Conservation (phyloP, 1,140 invertebrate genomes). For the Geopemphigus sp. region DNA sequence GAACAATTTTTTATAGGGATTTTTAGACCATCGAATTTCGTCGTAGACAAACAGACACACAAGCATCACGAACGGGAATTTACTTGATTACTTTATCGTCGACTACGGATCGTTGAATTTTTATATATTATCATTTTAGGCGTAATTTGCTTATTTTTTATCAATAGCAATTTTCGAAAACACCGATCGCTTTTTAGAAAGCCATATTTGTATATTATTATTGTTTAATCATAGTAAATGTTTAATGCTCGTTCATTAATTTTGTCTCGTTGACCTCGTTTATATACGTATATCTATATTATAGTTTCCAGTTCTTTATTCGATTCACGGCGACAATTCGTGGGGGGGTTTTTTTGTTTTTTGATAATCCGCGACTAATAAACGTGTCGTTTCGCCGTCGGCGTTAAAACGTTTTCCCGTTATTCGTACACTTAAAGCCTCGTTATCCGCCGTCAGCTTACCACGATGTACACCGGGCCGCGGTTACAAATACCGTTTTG, state of each 20-base stretch:
- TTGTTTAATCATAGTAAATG: slow-evolving; percentile 22
- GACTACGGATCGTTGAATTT: neutral
- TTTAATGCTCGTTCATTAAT: slow-evolving; percentile 11
- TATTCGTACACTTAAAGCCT: neutral
- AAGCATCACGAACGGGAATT: neutral
- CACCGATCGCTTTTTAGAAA: slow-evolving; percentile 25
- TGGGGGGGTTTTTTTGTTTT: no score
- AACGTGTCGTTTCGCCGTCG: no score
- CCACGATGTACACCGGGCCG: neutral
- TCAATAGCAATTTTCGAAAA: slow-evolving; percentile 34
- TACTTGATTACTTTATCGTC: neutral
- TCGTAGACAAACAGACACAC: slow-evolving; percentile 6
- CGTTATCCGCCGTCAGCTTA: neutral
- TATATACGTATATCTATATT: neutral
- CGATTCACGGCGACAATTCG: neutral
- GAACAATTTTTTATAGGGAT: slow-evolving; percentile 21
- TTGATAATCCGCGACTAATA: no score
- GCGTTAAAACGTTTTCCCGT: neutral
- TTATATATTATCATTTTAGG: slow-evolving; percentile 26
- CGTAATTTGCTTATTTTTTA: slow-evolving; percentile 28
- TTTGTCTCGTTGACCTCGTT: neutral
- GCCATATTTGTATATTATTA: slow-evolving; percentile 21
- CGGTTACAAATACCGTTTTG: neutral
- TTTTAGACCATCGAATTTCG: slow-evolving; percentile 20
- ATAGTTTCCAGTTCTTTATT: neutral